Base-by-base conservation (phyloP, 2,888 invertebrate genomes). In the Apoda limacodes region DNA sequence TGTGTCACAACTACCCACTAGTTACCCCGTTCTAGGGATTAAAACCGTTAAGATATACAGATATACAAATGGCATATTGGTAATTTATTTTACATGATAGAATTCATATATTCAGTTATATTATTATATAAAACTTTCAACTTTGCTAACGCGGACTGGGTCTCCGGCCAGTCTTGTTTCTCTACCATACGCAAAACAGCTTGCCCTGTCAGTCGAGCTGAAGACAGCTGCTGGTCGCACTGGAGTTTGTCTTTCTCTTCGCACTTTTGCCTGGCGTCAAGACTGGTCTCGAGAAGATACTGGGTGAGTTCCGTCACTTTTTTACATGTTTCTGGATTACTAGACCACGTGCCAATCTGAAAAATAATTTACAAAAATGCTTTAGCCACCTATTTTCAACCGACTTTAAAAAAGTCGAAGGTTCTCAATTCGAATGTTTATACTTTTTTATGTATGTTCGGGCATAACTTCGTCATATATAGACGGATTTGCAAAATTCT, bases 221-320 rank as follows among this genome's bases (percentile, higher is more conserved):
- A 86, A 1, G 84, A 84, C 1, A 86, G 45, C 39, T 83, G 83
- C 9, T 85, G 85, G 9, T 82, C 71, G 0, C 82, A 80, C 57
- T 82, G 80, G 2, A 70, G 66, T 26, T 74, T 75, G 11, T 83
- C 83, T 6, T 70, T 72, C 2, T 74, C 74, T 5, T 63, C 61
- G 1, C 74, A 63, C 5, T 75, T 74, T 23, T 75, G 62, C 2
- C 69, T 57, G 2, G 85, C 85, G 36, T 81, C 78, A 21, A 86
- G 50, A 35, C 86, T 85, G 14, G 72, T 66, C 38, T 86, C 82
- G 9, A 86, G 82, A 11, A 90, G 63, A 28, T 82, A 74, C 11
- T 68, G 60, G 22, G 87, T 85, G 5, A 90, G 57, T 29, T 83
- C 65, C 9, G 90, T 60, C 0, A 90, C 86, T 52, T 85, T 83